These are phyloP conservation scores for Prionailurus bengalensis DNA, from an alignment of 2,113 vertebrate species.

Conservation along the genomic window DNA sequence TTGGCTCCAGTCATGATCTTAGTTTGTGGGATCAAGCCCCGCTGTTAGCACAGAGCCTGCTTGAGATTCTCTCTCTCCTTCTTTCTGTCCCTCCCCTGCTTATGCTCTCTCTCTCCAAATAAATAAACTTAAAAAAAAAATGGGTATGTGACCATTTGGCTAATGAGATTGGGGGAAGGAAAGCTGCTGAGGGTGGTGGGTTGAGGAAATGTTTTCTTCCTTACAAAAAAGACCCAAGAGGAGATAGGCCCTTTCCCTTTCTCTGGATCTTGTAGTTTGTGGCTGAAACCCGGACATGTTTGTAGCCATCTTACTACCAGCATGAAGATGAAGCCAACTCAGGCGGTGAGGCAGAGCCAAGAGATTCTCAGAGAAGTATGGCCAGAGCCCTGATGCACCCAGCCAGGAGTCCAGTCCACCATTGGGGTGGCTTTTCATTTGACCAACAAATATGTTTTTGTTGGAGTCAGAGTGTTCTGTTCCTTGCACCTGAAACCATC, in stretches of 20 bases:
- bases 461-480: constrained; percentile 45
- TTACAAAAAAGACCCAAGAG: background rate
- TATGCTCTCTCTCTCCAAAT: too few species aligned
- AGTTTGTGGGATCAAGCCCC: too few species aligned
- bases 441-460: constrained; percentile 68
- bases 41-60: too few species aligned
- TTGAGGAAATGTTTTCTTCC: constrained; percentile 33
- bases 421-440: constrained; percentile 38
- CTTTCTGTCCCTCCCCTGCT: too few species aligned
- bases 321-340: background rate
- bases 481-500: constrained; percentile 59
- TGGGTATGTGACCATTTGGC: background rate
- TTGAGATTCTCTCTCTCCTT: too few species aligned
- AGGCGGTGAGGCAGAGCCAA: background rate
- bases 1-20: too few species aligned
- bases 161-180: background rate
- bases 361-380: background rate
- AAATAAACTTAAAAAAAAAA: background rate
- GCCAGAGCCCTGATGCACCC: background rate
- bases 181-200: background rate
- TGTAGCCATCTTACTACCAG: background rate
- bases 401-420: background rate
- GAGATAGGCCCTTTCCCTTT: background rate
- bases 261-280: background rate
- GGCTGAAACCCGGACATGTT: background rate